A percentile compares a stretch with the other conserved stretches of the same genome.
These are phyloP conservation scores for Micoletzkya japonica DNA, from an alignment of 2,888 invertebrate genomes.

Conservation along the genomic window DNA sequence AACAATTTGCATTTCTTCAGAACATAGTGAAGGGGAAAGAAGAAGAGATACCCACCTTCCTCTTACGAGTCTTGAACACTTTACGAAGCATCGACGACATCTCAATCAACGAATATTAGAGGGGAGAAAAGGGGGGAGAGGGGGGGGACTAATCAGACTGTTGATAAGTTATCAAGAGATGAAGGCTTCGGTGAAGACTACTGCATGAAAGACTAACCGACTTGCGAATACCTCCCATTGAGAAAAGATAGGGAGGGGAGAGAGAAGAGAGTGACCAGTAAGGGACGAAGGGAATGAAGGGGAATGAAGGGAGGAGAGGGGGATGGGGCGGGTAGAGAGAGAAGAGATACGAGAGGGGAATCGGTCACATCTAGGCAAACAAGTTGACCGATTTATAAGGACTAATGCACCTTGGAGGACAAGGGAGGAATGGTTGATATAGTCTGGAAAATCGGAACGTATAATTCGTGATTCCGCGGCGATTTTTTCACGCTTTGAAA, in stretches of 20 bases:
- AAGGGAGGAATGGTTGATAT: too few relatives aligned
- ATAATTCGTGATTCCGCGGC: too few relatives aligned
- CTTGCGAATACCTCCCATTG: slow-evolving; percentile 26
- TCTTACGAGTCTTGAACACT: slow-evolving; percentile 38
- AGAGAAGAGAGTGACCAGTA: slow-evolving; percentile 1
- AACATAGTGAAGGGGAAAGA: too few relatives aligned
- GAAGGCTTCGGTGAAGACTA: background rate
- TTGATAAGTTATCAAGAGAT: background rate
- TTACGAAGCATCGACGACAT: slow-evolving; percentile 34
- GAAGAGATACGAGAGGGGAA: background rate
- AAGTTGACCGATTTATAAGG: background rate
- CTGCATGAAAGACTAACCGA: slow-evolving; percentile 10
- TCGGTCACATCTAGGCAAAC: background rate
- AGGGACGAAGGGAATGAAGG: slow-evolving; percentile 14
- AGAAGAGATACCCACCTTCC: slow-evolving; percentile 29
- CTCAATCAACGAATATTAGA: slow-evolving; percentile 19
- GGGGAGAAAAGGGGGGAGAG: background rate
- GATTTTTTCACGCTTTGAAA: too few relatives aligned
- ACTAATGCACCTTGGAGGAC: too few relatives aligned
- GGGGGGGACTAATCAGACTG: background rate
- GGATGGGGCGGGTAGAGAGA: background rate
- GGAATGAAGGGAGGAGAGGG: background rate
- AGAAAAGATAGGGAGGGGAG: slow-evolving; percentile 3
- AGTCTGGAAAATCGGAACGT: too few relatives aligned
- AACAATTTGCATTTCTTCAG: too few relatives aligned